phyloP scores from a whole-genome alignment of 1,140 invertebrate species.

The Brachionus calyciflorus region DNA sequence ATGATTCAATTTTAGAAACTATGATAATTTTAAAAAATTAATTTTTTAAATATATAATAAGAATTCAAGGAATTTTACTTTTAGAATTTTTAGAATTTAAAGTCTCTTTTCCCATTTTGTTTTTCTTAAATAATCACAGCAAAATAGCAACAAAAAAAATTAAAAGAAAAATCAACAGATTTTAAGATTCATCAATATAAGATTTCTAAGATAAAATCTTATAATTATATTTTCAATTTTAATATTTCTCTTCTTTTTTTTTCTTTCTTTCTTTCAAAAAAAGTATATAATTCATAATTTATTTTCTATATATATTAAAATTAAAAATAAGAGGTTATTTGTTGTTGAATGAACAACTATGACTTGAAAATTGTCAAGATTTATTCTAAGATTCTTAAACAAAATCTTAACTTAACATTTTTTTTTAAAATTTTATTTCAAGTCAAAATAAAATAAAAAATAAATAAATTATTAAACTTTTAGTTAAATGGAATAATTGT shows the following conservation, averaged over 20 bases:
- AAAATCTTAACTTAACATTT: constrained; percentile 39
- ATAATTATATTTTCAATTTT: too few species aligned
- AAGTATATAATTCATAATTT: constrained; percentile 22
- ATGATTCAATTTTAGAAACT: neutral
- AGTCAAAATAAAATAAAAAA: too few species aligned
- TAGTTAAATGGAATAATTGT: too few species aligned
- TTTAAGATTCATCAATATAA: too few species aligned
- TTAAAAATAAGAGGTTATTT: too few species aligned
- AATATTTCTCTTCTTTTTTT: neutral
- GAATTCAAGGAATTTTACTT: neutral
- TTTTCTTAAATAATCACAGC: too few species aligned
- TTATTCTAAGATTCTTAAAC: constrained; percentile 24
- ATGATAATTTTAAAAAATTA: neutral
- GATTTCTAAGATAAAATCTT: too few species aligned
- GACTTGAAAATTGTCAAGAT: constrained; percentile 38
- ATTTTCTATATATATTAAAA: too few species aligned
- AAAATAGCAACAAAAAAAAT: too few species aligned
- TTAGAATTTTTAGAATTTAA: neutral
- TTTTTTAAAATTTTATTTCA: too few species aligned
- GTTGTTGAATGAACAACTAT: neutral
- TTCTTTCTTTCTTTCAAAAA: neutral
- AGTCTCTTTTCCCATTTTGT: constrained; percentile 8
- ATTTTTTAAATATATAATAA: neutral
- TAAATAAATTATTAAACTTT: too few species aligned
- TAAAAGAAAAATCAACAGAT: too few species aligned